Percentiles rank a stretch among this genome's conserved stretches.
Evolutionary conservation across 1,140 invertebrate genomes (phyloP).

Genomic region (Reticulitermes speratus): DNA sequence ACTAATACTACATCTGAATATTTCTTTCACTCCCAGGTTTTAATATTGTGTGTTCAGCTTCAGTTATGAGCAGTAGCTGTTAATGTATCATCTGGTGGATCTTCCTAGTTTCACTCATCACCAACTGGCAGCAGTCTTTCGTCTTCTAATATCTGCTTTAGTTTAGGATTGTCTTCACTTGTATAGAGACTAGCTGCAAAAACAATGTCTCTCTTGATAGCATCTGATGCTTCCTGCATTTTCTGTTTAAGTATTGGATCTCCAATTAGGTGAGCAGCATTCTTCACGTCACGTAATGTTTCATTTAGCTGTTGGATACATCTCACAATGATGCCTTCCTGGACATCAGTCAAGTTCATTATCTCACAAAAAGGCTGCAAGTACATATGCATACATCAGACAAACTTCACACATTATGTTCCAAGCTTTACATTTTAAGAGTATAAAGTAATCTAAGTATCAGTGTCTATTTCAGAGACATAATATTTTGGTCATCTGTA

Average conservation of each 20-base stretch:
- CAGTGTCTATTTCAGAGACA: too few species aligned
- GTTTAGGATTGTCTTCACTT: background rate
- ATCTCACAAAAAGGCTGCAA: constrained; percentile 87
- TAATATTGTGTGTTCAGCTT: too few species aligned
- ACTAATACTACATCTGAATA: too few species aligned
- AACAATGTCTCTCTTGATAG: constrained; percentile 97
- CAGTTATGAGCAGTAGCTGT: too few species aligned
- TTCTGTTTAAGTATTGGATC: constrained; percentile 87
- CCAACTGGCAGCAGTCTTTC: background rate
- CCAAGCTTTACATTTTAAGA: too few species aligned
- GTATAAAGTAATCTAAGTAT: too few species aligned
- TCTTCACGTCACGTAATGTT: constrained; percentile 86
- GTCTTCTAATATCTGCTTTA: background rate
- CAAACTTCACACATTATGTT: background rate
- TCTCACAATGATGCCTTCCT: constrained; percentile 97
- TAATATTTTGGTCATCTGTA: too few species aligned
- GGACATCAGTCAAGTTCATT: constrained; percentile 88
- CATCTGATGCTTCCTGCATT: constrained; percentile 91
- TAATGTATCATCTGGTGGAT: too few species aligned
- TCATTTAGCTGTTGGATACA: constrained; percentile 97
- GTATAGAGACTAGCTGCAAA: constrained; percentile 97
- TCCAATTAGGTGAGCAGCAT: constrained; percentile 90
- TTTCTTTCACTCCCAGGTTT: too few species aligned
- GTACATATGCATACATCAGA: constrained; percentile 31
- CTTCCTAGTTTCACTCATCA: background rate